Percentiles rank a stretch among this genome's conserved stretches.
phyloP scores from a whole-genome alignment of 2,113 vertebrate genomes.

The Herpailurus yagouaroundi region DNA sequence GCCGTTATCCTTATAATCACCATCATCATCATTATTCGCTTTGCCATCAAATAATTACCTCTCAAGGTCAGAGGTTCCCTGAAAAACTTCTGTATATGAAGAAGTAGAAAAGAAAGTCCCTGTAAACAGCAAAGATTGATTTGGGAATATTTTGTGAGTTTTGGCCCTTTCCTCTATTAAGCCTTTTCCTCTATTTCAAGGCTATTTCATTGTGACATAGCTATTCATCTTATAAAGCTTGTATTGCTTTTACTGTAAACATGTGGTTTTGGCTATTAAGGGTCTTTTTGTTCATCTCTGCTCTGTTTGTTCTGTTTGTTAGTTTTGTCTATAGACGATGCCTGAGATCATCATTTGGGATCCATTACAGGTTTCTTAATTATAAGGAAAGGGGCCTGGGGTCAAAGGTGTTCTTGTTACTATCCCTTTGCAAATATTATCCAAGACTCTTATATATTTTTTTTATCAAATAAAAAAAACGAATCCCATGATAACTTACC shows the following conservation, averaged over 20 bases:
- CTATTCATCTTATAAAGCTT: not conserved
- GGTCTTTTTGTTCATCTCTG: not conserved
- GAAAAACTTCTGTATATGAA: not conserved
- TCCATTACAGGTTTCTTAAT: not conserved
- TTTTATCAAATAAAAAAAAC: not conserved
- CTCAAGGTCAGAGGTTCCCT: not conserved
- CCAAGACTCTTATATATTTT: not conserved
- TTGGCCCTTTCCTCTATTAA: not conserved
- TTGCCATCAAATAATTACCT: not conserved
- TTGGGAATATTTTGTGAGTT: not conserved
- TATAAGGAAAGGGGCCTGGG: not conserved
- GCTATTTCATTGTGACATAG: not conserved
- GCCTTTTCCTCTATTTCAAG: not conserved
- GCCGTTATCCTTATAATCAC: not conserved
- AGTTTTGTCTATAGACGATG: not conserved
- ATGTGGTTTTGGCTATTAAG: not conserved
- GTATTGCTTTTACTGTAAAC: not conserved
- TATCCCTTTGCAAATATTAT: not conserved
- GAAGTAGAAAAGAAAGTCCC: not conserved
- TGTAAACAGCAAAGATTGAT: not conserved
- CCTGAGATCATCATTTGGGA: not conserved
- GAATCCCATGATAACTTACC: not conserved
- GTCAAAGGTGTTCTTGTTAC: not conserved
- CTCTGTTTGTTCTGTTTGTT: not conserved
- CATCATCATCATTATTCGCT: not conserved